Conservation (phyloP, 1,140 invertebrate species). For the Aphis craccivora region DNA sequence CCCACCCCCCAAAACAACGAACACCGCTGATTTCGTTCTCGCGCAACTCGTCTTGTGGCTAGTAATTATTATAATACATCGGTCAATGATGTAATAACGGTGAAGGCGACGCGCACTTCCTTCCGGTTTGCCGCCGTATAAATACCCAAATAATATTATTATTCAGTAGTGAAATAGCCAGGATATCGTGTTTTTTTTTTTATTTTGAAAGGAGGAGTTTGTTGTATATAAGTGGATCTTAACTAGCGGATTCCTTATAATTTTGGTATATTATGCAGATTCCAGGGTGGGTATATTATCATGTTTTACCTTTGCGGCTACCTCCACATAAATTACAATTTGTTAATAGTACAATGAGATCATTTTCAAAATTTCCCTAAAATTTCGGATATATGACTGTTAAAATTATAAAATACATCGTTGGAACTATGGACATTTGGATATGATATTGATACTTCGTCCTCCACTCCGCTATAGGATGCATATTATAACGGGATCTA, state of each 20-base stretch:
- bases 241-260: background rate
- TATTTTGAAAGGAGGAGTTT: background rate
- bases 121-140: background rate
- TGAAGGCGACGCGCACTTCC: too few relatives aligned
- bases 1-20: background rate
- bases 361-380: background rate
- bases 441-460: too few relatives aligned
- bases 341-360: background rate
- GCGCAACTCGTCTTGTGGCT: background rate
- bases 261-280: background rate
- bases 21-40: background rate
- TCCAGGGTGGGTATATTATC: too few relatives aligned
- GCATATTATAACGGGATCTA: too few relatives aligned
- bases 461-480: too few relatives aligned
- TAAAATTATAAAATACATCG: too few relatives aligned
- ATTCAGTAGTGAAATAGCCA: background rate
- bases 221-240: background rate
- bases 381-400: background rate
- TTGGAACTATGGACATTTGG: too few relatives aligned
- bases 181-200: background rate
- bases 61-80: conserved; percentile 1
- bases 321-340: background rate
- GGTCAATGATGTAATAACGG: background rate
- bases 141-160: background rate
- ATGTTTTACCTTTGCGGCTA: background rate